These are phyloP conservation scores for Archivesica marissinica DNA, from an alignment of 1,140 invertebrate genomes.

Conservation along the genomic window DNA sequence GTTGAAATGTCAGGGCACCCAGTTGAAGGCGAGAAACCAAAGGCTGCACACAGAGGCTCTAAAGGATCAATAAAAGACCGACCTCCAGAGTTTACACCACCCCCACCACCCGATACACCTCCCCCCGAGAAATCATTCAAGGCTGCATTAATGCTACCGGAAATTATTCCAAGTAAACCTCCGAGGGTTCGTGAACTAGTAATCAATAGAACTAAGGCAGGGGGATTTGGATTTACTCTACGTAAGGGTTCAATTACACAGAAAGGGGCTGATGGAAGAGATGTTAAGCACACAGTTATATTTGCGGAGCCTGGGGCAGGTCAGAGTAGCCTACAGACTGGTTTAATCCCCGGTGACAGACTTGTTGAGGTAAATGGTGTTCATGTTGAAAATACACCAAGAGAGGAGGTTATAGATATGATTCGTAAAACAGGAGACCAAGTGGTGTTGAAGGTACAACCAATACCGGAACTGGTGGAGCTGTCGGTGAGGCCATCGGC, in stretches of 20 bases:
- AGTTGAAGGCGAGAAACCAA: constrained; percentile 2
- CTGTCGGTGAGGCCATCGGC: constrained; percentile 84
- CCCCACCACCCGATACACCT: constrained; percentile 44
- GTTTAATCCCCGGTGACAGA: constrained; percentile 94
- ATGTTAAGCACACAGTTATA: constrained; percentile 89
- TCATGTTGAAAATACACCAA: constrained; percentile 91
- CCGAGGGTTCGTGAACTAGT: constrained; percentile 91
- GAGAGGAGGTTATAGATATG: constrained; percentile 97
- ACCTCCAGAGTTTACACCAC: constrained; percentile 50
- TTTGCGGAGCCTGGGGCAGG: constrained; percentile 96
- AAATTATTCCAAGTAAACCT: constrained; percentile 89
- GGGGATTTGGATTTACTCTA: constrained; percentile 97
- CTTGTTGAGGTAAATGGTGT: constrained; percentile 95
- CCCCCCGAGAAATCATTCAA: constrained; percentile 80
- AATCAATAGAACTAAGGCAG: constrained; percentile 92
- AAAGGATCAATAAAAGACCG: constrained; percentile 35
- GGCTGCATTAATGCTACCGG: constrained; percentile 90
- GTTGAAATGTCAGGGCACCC: constrained; percentile 58
- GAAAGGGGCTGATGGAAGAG: constrained; percentile 74
- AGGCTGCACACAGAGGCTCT: constrained; percentile 24
- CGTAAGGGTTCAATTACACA: constrained; percentile 87
- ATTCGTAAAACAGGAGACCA: constrained; percentile 93
- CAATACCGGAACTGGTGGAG: constrained; percentile 89
- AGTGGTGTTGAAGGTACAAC: constrained; percentile 92
- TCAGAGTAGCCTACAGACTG: constrained; percentile 88